Conservation (phyloP, 1,140 invertebrate species). For the Contarinia nasturtii region DNA sequence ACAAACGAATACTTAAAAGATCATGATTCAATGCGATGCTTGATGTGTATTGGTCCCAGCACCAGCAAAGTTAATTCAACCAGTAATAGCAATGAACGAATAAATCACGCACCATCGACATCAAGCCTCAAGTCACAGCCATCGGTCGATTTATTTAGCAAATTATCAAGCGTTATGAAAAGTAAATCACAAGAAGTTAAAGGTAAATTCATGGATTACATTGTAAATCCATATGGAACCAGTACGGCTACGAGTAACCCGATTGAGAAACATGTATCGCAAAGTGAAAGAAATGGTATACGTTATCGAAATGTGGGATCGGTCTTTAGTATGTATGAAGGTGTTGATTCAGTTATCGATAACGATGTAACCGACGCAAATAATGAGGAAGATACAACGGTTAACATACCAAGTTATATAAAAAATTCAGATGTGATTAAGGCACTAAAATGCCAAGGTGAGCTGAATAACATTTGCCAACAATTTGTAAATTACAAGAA, state of each 20-base stretch:
- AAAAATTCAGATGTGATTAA: conserved; percentile 69
- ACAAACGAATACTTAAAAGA: conserved; percentile 61
- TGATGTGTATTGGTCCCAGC: conserved; percentile 44
- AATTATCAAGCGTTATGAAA: conserved; percentile 63
- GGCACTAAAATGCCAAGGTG: conserved; percentile 75
- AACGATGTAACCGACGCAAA: conserved; percentile 15
- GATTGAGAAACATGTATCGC: conserved; percentile 58
- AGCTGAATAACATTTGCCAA: no score
- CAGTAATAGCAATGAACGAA: background rate
- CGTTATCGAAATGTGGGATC: conserved; percentile 76
- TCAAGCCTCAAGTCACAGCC: conserved; percentile 12
- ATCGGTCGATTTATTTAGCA: conserved; percentile 50
- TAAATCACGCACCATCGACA: conserved; percentile 2
- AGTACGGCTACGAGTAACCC: conserved; percentile 11
- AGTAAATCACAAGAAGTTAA: conserved; percentile 83
- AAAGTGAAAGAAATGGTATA: conserved; percentile 58
- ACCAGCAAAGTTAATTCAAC: conserved; percentile 24
- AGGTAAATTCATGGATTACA: conserved; percentile 84
- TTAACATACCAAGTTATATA: conserved; percentile 37
- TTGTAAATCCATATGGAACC: conserved; percentile 53
- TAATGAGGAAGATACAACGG: conserved; percentile 17
- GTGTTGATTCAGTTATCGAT: conserved; percentile 45
- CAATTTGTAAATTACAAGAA: no score
- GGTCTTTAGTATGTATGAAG: conserved; percentile 90
- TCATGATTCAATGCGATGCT: conserved; percentile 56